These are phyloP conservation scores for Lasius platythorax DNA, from an alignment of 2,888 invertebrate genomes.

Conservation along the genomic window DNA sequence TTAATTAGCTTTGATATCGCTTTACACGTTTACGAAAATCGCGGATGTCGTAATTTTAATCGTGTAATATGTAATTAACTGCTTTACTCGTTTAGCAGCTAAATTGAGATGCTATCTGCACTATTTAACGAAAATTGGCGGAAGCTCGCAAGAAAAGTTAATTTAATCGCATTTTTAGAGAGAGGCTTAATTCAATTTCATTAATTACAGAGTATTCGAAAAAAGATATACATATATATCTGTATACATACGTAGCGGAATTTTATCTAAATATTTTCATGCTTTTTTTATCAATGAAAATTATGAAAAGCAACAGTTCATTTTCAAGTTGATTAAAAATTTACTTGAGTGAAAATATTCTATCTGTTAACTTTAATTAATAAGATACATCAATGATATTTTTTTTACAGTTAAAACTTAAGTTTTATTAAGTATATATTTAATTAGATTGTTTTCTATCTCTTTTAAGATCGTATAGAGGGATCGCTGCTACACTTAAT, in stretches of 20 bases:
- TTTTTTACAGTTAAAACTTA: not conserved
- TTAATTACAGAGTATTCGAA: not conserved
- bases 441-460: not conserved
- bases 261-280: not conserved
- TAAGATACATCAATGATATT: not conserved
- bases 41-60: slow-evolving; percentile 6
- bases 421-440: not conserved
- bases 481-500: not conserved
- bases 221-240: not conserved
- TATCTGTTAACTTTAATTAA: not conserved
- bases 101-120: not conserved
- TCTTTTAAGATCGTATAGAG: not conserved
- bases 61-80: slow-evolving; percentile 10
- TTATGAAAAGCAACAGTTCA: not conserved
- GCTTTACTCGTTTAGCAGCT: not conserved
- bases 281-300: not conserved
- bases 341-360: not conserved
- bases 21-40: slow-evolving; percentile 10
- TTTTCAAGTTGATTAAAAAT: not conserved
- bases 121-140: not conserved
- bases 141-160: not conserved
- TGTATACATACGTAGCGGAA: not conserved
- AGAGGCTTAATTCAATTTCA: not conserved
- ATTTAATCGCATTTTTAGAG: not conserved
- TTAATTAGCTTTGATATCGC: slow-evolving; percentile 5